Evolutionary conservation across 2,888 invertebrate genomes (phyloP), one percentile per base, ranked within the genome.

Genomic region (Hedya salicella): DNA sequence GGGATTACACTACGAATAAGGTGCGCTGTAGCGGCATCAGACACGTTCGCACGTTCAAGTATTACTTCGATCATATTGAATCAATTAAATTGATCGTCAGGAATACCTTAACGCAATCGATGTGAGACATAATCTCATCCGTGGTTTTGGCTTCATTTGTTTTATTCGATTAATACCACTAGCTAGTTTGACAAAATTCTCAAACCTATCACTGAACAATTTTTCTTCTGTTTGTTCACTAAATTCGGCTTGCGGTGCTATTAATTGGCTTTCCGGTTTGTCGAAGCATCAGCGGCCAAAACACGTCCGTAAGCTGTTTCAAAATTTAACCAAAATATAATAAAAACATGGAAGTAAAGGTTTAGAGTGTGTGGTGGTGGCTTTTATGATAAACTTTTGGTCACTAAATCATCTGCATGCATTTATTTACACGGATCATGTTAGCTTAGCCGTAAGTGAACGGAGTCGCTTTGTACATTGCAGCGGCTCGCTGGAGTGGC

Each of bases 321-420:
- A 87, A 92, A 92, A 91, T 91, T 91, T 91, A 91, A 91, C 89
- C 80, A 82, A 76, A 73, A 71, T 56, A 42, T 77, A 83, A 83
- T 83, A 68, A 81, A 78, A 83, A 84, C 78, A 86, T 85, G 91
- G 91, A 91, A 91, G 91, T 88, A 75, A 85, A 87, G 91, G 91
- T 92, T 88, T 87, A 90, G 91, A 92, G 91, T 92, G 91, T 92
- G 91, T 92, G 91, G 91, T 92, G 91, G 90, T 91, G 91, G 91
- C 90, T 91, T 89, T 84, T 81, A 83, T 79, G 83, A 86, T 77
- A 78, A 81, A 75, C 76, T 78, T 80, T 79, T 80, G 80, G 78
- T 87, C 89, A 88, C 89, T 82, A 79, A 84, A 85, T 89, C 89
- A 91, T 91, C 84, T 91, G 57, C 57, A 57, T 64, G 91, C 91